Evolutionary conservation across 2,797 vertebrate species (phyloP).

Genomic region (Enteromius radiatus): DNA sequence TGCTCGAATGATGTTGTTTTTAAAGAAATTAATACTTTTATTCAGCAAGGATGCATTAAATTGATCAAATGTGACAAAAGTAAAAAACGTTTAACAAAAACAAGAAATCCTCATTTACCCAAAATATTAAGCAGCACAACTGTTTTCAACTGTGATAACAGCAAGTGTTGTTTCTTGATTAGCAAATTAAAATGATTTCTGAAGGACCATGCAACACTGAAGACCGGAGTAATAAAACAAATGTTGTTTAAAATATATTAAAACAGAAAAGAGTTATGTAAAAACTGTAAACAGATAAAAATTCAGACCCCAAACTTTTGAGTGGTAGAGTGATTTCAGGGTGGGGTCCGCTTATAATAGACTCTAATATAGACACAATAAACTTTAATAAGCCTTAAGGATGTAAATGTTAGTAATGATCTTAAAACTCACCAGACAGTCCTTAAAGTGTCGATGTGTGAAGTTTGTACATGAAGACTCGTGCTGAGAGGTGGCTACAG

Average conservation of each 20-base stretch:
- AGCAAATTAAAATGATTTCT: neutral
- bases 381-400: neutral
- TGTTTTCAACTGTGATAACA: neutral
- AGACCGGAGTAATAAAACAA: neutral
- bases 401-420: neutral
- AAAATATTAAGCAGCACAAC: too few species aligned
- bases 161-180: neutral
- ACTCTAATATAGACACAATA: neutral
- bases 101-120: neutral
- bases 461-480: constrained; percentile 23
- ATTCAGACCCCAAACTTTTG: neutral
- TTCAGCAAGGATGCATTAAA: neutral
- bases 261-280: neutral
- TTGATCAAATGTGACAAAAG: neutral
- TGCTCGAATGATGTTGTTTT: neutral
- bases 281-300: too few species aligned
- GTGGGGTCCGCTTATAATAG: neutral
- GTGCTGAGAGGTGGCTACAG: neutral
- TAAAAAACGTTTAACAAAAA: neutral
- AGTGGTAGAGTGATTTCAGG: neutral
- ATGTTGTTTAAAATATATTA: neutral
- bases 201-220: neutral
- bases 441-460: neutral
- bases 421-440: neutral
- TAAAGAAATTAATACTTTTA: neutral